Base-by-base conservation (phyloP, 1,140 invertebrate genomes). In the Sitodiplosis mosellana region DNA sequence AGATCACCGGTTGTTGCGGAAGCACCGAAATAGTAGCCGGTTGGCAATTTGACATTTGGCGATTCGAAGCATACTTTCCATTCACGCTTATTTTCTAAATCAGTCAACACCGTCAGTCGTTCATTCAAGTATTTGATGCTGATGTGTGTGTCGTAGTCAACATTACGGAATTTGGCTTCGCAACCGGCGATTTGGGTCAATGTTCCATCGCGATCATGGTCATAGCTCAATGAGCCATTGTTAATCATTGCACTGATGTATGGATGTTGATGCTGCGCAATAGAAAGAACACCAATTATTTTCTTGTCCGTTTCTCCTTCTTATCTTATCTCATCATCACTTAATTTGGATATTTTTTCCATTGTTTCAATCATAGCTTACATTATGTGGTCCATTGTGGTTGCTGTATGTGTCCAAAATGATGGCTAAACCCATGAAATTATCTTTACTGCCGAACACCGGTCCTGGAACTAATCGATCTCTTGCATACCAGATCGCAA, bases 361-460 rank as follows among this genome's bases (percentile, higher is more conserved):
- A 41, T 41, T 3, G 3, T 5, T 17, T 17, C 6, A 18, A 43
- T 12, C 11, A 40, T 14, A 14, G 68, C 76, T 72, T 77, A 94
- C 89, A 73, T 89, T 91, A 60, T 97, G 90, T 43, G 87, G 84
- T n/a, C 92, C 94, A 74, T 99, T 99, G 57, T 99, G 93, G 67
- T 99, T 99, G 61, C 88, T 96, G 63, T 99, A 99, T 0, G 96
- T 99, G 63, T 99, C 96, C 46, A 99, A 64, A 63, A 99, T 90
- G 27, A 99, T 75, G 10, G 81, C 92, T 14, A 99, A 69, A 0
- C 96, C 96, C 46, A 79, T 73, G 64, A 97, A 99, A 55, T 76
- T 83, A 65, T 99, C 91, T 60, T 81, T 82, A 59, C 80, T 93
- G 14, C 96, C 96, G 73, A 99, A 99, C 0, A 99, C 92, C 11